A percentile compares a stretch with the other conserved stretches of the same genome.
These are phyloP conservation scores for Apteryx mantelli DNA, from an alignment of 2,113 vertebrate species.

Conservation along the genomic window DNA sequence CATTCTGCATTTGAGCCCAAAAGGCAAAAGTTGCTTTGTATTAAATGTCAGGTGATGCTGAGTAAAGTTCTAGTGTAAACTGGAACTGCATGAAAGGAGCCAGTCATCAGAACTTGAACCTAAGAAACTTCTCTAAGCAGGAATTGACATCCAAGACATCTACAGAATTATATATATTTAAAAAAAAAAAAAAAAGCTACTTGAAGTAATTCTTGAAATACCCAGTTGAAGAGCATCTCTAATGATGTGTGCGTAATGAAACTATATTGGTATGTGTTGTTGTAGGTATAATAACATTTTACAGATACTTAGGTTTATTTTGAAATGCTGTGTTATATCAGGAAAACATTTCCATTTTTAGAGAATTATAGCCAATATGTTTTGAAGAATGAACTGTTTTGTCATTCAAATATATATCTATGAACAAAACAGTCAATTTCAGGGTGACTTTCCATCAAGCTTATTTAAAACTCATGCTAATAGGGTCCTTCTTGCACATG, in stretches of 20 bases:
- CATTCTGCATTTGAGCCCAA: not conserved
- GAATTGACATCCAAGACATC: not conserved
- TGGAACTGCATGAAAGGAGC: not conserved
- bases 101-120: not conserved
- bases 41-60: not conserved
- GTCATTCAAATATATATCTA: not conserved
- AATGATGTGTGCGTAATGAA: not conserved
- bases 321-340: not conserved
- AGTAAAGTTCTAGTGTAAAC: not conserved
- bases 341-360: not conserved
- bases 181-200: not conserved
- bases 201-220: not conserved
- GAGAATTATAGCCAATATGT: not conserved
- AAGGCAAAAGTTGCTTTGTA: not conserved
- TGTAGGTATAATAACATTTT: not conserved
- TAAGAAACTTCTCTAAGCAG: not conserved
- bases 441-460: not conserved
- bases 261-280: not conserved
- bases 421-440: not conserved
- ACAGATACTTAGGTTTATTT: not conserved
- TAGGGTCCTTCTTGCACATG: not conserved
- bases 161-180: fast-evolving
- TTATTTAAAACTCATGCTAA: not conserved
- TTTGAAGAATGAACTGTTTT: not conserved
- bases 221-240: not conserved